These are phyloP conservation scores for Siniperca undulata DNA, from an alignment of 2,797 vertebrate genomes.

Conservation along the genomic window DNA sequence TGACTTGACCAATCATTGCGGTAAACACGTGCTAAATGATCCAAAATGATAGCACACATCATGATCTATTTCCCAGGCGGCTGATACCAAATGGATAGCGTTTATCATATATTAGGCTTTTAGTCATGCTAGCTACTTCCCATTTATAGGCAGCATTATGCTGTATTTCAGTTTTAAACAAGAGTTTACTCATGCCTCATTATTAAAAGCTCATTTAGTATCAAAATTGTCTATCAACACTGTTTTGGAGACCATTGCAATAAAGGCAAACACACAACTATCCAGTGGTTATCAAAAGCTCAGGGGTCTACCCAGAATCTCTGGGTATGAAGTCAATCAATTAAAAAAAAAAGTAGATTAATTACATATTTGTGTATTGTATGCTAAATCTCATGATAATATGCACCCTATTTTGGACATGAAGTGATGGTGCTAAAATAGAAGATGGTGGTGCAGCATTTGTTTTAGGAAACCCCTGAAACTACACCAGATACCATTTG, in stretches of 20 bases:
- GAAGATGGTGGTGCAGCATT: neutral
- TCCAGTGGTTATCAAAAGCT: conserved; percentile 73
- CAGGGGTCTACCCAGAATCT: conserved; percentile 33
- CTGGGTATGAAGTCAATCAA: conserved; percentile 29
- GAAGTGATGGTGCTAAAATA: neutral
- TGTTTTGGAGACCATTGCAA: conserved; percentile 40
- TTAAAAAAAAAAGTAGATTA: neutral
- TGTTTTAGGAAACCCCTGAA: conserved; percentile 18
- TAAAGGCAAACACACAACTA: conserved; percentile 52
- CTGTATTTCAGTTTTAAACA: conserved; percentile 23
- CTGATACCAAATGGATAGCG: conserved; percentile 18
- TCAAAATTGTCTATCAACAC: conserved; percentile 9
- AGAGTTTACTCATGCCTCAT: conserved; percentile 19
- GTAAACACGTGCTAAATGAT: conserved; percentile 11
- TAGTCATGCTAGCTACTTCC: conserved; percentile 23
- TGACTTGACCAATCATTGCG: conserved; percentile 21
- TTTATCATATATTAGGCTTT: conserved; percentile 34
- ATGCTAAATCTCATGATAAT: neutral
- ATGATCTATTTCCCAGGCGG: conserved; percentile 34
- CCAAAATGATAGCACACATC: conserved; percentile 26
- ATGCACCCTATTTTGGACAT: neutral
- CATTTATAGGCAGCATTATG: conserved; percentile 23
- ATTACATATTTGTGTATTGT: neutral
- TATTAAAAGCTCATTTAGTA: conserved; percentile 37
- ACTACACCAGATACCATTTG: neutral